A percentile compares a stretch with the other conserved stretches of the same genome.
phyloP scores from a whole-genome alignment of 2,888 invertebrate genomes.

The Rhagophthalmus giganteus region DNA sequence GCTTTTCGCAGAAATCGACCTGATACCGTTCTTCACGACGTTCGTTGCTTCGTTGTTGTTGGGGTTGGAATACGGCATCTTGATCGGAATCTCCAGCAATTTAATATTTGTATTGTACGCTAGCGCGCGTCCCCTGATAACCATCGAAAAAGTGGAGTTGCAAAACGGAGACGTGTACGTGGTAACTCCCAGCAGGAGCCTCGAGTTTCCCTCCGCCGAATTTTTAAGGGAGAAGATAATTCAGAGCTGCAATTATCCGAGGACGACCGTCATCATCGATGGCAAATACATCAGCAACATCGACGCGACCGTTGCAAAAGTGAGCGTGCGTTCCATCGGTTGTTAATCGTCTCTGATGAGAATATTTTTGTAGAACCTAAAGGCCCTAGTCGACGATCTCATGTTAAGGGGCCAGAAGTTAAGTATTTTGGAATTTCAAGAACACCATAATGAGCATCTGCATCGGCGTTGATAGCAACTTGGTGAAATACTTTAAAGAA shows the following conservation, averaged over 20 bases:
- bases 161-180: slow-evolving; percentile 58
- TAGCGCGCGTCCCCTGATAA: slow-evolving; percentile 57
- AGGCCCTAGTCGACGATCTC: slow-evolving; percentile 60
- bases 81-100: slow-evolving; percentile 61
- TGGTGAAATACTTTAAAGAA: slow-evolving; percentile 41
- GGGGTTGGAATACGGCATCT: slow-evolving; percentile 68
- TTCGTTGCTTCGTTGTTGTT: slow-evolving; percentile 62
- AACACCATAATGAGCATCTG: slow-evolving; percentile 48
- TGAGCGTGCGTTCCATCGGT: slow-evolving; percentile 43
- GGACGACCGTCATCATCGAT: slow-evolving; percentile 52
- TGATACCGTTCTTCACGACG: slow-evolving; percentile 62
- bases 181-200: slow-evolving; percentile 70
- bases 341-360: neutral
- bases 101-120: slow-evolving; percentile 59
- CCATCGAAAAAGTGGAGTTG: slow-evolving; percentile 45
- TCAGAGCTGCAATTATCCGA: slow-evolving; percentile 41
- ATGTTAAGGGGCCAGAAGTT: slow-evolving; percentile 56
- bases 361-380: slow-evolving; percentile 57
- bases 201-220: slow-evolving; percentile 82
- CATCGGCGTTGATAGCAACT: slow-evolving; percentile 43
- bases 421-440: slow-evolving; percentile 58
- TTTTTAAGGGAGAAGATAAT: slow-evolving; percentile 62
- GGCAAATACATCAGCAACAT: slow-evolving; percentile 62
- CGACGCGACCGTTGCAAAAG: slow-evolving; percentile 66
- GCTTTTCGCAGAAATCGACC: slow-evolving; percentile 59